Evolutionary conservation across 2,888 invertebrate species (phyloP).

Genomic region (Nomada goodeniana): DNA sequence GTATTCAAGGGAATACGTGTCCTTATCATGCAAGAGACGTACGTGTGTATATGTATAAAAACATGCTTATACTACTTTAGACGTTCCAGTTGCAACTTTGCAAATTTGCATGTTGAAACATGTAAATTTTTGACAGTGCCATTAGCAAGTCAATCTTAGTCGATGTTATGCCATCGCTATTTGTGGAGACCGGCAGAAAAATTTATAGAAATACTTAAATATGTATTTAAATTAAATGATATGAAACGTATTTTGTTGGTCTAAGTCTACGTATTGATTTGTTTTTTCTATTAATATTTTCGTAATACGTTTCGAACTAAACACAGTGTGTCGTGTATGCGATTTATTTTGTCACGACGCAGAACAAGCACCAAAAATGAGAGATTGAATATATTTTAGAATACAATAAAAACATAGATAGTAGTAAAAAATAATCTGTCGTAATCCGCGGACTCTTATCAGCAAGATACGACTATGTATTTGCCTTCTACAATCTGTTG

Average conservation of each 20-base stretch:
- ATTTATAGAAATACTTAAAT: not conserved
- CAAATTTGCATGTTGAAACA: slow-evolving; percentile 43
- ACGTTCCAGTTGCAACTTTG: slow-evolving; percentile 33
- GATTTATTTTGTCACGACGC: too few species aligned
- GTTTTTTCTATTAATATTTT: too few species aligned
- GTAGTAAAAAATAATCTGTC: too few species aligned
- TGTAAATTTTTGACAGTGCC: slow-evolving; percentile 15
- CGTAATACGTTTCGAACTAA: too few species aligned
- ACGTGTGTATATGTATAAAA: slow-evolving; percentile 41
- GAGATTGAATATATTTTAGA: too few species aligned
- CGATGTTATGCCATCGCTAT: not conserved
- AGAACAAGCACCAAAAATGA: too few species aligned
- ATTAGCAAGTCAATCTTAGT: not conserved
- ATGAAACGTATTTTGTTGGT: not conserved
- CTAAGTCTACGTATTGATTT: not conserved
- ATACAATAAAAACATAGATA: too few species aligned
- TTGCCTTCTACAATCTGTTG: too few species aligned
- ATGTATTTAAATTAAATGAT: not conserved
- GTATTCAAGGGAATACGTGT: not conserved
- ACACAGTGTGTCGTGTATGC: too few species aligned
- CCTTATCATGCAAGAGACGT: slow-evolving; percentile 41
- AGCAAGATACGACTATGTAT: too few species aligned
- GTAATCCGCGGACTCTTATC: too few species aligned
- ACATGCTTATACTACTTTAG: slow-evolving; percentile 24
- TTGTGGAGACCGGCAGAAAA: not conserved